Conservation (phyloP, 1,140 invertebrate species). For the Latrodectus geometricus region DNA sequence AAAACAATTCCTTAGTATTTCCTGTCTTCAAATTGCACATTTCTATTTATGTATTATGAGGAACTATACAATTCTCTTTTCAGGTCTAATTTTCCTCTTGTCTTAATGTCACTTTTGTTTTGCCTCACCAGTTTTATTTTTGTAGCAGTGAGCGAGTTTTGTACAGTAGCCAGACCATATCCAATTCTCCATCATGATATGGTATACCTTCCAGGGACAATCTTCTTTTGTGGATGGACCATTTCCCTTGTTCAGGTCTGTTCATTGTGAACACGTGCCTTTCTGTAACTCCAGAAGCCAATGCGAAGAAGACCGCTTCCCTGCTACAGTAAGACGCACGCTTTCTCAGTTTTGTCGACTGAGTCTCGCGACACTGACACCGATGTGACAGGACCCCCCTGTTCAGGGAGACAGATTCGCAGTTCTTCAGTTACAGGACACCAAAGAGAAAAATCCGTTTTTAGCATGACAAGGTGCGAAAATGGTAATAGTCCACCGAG, state of each 20-base stretch:
- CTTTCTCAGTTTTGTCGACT: conserved; percentile 5
- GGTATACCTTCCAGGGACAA: background rate
- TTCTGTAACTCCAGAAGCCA: background rate
- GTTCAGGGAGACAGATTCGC: conserved; percentile 16
- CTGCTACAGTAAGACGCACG: background rate
- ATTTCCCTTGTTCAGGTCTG: background rate
- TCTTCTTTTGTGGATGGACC: background rate
- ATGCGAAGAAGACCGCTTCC: background rate
- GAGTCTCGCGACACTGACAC: conserved; percentile 12
- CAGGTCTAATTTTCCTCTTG: no score
- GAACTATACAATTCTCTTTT: no score
- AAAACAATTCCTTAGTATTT: no score
- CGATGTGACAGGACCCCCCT: background rate
- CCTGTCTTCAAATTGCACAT: no score
- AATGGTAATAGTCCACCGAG: conserved; percentile 18
- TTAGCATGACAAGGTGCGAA: conserved; percentile 47
- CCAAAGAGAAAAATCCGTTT: conserved; percentile 28
- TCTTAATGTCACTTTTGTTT: no score
- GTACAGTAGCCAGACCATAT: no score
- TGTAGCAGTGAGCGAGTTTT: no score
- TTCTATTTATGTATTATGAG: no score
- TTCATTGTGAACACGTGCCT: background rate
- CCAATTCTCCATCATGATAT: background rate
- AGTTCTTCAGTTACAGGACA: conserved; percentile 23
- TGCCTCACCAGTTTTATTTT: no score